These are phyloP conservation scores for Neostethus bicornis DNA, from an alignment of 2,797 vertebrate genomes.

Conservation along the genomic window DNA sequence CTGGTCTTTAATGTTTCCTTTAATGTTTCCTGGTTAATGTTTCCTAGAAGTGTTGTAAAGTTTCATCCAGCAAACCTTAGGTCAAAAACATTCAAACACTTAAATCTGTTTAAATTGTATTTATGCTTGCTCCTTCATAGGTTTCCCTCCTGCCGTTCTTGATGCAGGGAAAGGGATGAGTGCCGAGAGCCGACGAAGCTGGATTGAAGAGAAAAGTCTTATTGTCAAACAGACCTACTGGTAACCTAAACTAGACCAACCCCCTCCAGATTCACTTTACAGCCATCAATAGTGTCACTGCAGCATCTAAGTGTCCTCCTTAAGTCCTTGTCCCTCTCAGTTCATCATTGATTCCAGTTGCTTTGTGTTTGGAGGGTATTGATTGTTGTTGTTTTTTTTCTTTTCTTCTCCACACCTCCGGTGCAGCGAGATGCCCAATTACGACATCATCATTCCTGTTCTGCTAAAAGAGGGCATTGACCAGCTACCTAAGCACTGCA, in stretches of 20 bases:
- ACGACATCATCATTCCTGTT: slow-evolving; percentile 85
- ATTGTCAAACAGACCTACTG: slow-evolving; percentile 90
- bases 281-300: slow-evolving; percentile 12
- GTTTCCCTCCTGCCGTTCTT: slow-evolving; percentile 80
- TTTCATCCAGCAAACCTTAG: slow-evolving; percentile 25
- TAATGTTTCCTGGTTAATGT: slow-evolving; percentile 10
- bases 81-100: slow-evolving; percentile 43
- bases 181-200: slow-evolving; percentile 81
- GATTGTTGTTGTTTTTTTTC: slow-evolving; percentile 24
- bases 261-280: slow-evolving; percentile 27
- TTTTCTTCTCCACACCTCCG: neutral
- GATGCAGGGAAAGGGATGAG: slow-evolving; percentile 88
- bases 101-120: slow-evolving; percentile 45
- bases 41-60: slow-evolving; percentile 41
- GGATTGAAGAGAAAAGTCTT: slow-evolving; percentile 86
- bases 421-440: slow-evolving; percentile 89
- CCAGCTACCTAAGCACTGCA: slow-evolving; percentile 87
- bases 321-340: slow-evolving; percentile 41
- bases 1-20: no score
- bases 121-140: slow-evolving; percentile 53
- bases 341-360: slow-evolving; percentile 31
- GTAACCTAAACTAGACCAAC: slow-evolving; percentile 67
- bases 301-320: slow-evolving; percentile 17
- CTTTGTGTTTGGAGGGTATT: slow-evolving; percentile 51
- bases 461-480: slow-evolving; percentile 88